A percentile compares a stretch with the other conserved stretches of the same genome.
Evolutionary conservation across 2,888 invertebrate genomes (phyloP).

Genomic region (Apamea anceps): DNA sequence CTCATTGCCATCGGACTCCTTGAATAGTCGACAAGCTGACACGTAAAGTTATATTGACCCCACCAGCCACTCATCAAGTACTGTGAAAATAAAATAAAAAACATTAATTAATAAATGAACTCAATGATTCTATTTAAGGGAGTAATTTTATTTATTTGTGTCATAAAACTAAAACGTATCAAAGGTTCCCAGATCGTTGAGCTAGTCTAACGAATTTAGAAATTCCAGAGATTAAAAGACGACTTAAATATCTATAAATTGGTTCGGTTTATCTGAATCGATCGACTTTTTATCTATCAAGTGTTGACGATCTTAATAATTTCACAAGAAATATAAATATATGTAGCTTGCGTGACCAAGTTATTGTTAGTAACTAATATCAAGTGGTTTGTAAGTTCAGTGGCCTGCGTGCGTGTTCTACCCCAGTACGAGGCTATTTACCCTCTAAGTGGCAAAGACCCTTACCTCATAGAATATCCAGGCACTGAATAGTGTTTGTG

Average conservation of each 20-base stretch:
- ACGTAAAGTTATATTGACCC: slow-evolving; percentile 94
- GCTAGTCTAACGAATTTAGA: slow-evolving; percentile 4
- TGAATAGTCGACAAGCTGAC: slow-evolving; percentile 97
- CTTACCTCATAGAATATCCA: slow-evolving; percentile 98
- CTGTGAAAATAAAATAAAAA: slow-evolving; percentile 83
- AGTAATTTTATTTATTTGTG: slow-evolving; percentile 3
- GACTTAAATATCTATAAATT: not conserved
- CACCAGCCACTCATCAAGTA: slow-evolving; percentile 94
- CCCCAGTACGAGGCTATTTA: slow-evolving; percentile 41
- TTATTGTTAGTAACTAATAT: slow-evolving; percentile 39
- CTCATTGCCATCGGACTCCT: slow-evolving; percentile 93
- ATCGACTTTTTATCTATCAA: slow-evolving; percentile 7
- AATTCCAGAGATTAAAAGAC: not conserved
- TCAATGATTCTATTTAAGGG: slow-evolving; percentile 7
- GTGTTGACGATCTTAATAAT: slow-evolving; percentile 17
- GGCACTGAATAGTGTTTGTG: slow-evolving; percentile 96
- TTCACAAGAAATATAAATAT: slow-evolving; percentile 4
- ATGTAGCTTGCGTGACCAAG: slow-evolving; percentile 48
- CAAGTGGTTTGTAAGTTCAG: slow-evolving; percentile 46
- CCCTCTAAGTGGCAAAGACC: slow-evolving; percentile 10
- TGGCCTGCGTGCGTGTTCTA: slow-evolving; percentile 54
- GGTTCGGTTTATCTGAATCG: not conserved
- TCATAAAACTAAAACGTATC: slow-evolving; percentile 4
- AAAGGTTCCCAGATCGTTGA: slow-evolving; percentile 12
- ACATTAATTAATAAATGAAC: not conserved